A percentile compares a stretch with the other conserved stretches of the same genome.
Conservation (phyloP, 2,797 vertebrate genomes). For the Heliangelus exortis region DNA sequence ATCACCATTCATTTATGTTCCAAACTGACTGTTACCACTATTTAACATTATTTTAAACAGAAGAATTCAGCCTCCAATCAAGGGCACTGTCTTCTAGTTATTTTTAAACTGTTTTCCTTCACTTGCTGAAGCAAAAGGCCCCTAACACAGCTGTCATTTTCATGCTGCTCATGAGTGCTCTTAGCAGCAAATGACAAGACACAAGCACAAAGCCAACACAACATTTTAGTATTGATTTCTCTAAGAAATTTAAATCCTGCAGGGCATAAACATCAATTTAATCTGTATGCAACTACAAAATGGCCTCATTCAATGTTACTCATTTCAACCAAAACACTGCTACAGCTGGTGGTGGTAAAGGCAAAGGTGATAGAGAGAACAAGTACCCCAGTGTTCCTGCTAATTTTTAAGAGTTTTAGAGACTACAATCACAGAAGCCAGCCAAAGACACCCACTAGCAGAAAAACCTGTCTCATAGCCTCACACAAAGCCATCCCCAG, state of each 20-base stretch:
- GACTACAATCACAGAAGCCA: background rate
- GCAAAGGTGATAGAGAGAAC: background rate
- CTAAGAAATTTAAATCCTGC: conserved; percentile 64
- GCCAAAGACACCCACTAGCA: background rate
- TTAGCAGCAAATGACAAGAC: conserved; percentile 48
- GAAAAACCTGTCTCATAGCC: background rate
- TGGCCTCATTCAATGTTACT: conserved; percentile 29
- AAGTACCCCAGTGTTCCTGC: fast-evolving
- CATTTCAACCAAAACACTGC: conserved; percentile 35
- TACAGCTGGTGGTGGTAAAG: background rate
- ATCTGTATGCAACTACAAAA: conserved; percentile 70
- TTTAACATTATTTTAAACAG: background rate
- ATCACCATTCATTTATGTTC: background rate
- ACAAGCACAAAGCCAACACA: conserved; percentile 57
- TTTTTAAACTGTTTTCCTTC: conserved; percentile 14
- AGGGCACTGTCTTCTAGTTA: background rate
- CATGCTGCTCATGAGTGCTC: background rate
- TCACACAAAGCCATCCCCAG: background rate
- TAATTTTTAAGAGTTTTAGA: background rate
- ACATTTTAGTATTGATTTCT: conserved; percentile 70
- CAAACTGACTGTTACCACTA: background rate
- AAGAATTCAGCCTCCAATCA: background rate
- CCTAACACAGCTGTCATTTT: background rate
- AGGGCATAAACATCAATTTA: conserved; percentile 71
- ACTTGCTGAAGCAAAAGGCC: background rate